Evolutionary conservation across 64 coral and sea anemone species (phyloP).

Genomic region (Anthopleura sola): DNA sequence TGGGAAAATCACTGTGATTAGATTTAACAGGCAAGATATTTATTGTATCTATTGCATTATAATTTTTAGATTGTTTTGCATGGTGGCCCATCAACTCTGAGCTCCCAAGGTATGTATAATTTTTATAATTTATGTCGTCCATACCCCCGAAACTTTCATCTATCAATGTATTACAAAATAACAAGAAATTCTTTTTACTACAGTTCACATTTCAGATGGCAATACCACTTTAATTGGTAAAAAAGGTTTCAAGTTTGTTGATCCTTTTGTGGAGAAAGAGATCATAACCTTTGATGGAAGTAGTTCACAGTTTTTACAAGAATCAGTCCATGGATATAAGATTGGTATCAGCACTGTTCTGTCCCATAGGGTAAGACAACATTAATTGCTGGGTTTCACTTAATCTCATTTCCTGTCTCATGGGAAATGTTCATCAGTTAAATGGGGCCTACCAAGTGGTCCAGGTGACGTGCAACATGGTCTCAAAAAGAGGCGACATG

Average conservation of each 20-base stretch:
- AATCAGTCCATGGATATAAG: slow-evolving; percentile 55
- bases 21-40: too few relatives aligned
- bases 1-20: too few relatives aligned
- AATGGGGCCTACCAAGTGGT: too few relatives aligned
- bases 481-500: too few relatives aligned
- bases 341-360: slow-evolving; percentile 60
- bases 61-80: slow-evolving; percentile 65
- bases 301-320: slow-evolving; percentile 63
- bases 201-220: slow-evolving; percentile 79
- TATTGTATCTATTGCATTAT: too few relatives aligned
- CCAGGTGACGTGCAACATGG: too few relatives aligned
- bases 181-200: background rate
- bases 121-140: too few relatives aligned
- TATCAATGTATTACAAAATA: background rate
- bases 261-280: slow-evolving; percentile 83
- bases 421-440: too few relatives aligned
- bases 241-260: slow-evolving; percentile 87
- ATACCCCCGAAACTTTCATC: too few relatives aligned
- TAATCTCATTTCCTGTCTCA: too few relatives aligned
- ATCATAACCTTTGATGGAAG: slow-evolving; percentile 83
- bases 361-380: slow-evolving; percentile 66
- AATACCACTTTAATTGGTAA: slow-evolving; percentile 66
- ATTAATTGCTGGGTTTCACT: background rate
- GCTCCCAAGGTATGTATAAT: slow-evolving; percentile 54
- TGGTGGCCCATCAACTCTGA: slow-evolving; percentile 74